Percentiles rank a stretch among this genome's conserved stretches.
Evolutionary conservation across 2,888 invertebrate species (phyloP).

Genomic region (Mythimna impura): DNA sequence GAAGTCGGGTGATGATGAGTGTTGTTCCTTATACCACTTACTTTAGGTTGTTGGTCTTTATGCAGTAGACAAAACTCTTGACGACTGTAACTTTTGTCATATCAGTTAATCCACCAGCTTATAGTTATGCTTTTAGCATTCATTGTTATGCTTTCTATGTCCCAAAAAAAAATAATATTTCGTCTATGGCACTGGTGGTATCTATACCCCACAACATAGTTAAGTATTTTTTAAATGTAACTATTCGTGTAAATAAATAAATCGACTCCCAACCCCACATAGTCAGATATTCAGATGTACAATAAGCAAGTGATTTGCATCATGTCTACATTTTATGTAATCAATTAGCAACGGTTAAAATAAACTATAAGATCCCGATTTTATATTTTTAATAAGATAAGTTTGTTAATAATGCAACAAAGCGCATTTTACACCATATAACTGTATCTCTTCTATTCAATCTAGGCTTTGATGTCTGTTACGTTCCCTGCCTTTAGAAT

Average conservation of each 20-base stretch:
- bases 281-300: not conserved
- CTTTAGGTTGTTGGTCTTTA: too few species aligned
- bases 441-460: not conserved
- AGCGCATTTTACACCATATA: not conserved
- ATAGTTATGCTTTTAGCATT: too few species aligned
- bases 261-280: not conserved
- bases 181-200: not conserved
- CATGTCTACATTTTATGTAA: constrained; percentile 11
- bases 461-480: not conserved
- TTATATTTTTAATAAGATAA: not conserved
- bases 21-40: too few species aligned
- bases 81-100: too few species aligned
- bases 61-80: too few species aligned
- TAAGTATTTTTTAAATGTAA: too few species aligned
- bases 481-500: too few species aligned
- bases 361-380: not conserved
- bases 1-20: too few species aligned
- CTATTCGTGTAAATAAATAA: too few species aligned
- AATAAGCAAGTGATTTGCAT: constrained; percentile 16
- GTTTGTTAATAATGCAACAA: not conserved
- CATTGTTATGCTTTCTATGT: not conserved
- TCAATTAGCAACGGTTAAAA: not conserved
- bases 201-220: not conserved
- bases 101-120: too few species aligned
- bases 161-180: not conserved